Percentiles rank a stretch among this genome's conserved stretches.
Evolutionary conservation across 2,888 invertebrate species (phyloP).

Genomic region (Keiferia lycopersicella): DNA sequence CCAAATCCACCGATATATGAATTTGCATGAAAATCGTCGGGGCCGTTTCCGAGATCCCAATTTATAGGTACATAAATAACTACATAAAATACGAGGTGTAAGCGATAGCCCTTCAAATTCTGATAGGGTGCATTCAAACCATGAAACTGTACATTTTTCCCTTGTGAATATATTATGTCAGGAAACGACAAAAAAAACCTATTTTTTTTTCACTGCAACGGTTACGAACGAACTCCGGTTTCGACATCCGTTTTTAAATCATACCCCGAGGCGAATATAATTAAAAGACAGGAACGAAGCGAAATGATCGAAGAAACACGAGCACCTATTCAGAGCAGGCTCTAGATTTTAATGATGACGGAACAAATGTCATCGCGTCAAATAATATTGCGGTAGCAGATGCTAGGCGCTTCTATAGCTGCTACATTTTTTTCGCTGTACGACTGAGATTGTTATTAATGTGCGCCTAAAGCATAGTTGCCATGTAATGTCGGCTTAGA

Average conservation of each 20-base stretch:
- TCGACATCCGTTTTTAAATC: constrained; percentile 28
- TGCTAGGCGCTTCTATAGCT: not conserved
- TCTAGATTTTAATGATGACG: constrained; percentile 15
- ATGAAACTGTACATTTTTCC: too few species aligned
- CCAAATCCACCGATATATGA: too few species aligned
- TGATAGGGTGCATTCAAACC: too few species aligned
- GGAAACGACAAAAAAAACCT: not conserved
- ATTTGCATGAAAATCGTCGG: too few species aligned
- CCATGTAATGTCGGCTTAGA: too few species aligned
- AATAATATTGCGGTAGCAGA: not conserved
- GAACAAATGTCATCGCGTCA: not conserved
- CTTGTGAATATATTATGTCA: not conserved
- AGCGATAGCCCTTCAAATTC: too few species aligned
- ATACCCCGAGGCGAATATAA: constrained; percentile 29
- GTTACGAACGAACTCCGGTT: not conserved
- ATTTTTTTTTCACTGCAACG: not conserved
- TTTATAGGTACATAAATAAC: too few species aligned
- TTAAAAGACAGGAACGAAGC: not conserved
- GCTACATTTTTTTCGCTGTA: not conserved
- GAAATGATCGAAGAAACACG: constrained; percentile 16
- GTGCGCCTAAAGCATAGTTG: too few species aligned
- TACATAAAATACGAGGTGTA: too few species aligned
- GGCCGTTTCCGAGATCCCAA: too few species aligned
- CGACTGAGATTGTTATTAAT: not conserved
- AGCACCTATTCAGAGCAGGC: not conserved